These are phyloP conservation scores for Bombus ignitus DNA, from an alignment of 1,140 invertebrate species.

Conservation along the genomic window DNA sequence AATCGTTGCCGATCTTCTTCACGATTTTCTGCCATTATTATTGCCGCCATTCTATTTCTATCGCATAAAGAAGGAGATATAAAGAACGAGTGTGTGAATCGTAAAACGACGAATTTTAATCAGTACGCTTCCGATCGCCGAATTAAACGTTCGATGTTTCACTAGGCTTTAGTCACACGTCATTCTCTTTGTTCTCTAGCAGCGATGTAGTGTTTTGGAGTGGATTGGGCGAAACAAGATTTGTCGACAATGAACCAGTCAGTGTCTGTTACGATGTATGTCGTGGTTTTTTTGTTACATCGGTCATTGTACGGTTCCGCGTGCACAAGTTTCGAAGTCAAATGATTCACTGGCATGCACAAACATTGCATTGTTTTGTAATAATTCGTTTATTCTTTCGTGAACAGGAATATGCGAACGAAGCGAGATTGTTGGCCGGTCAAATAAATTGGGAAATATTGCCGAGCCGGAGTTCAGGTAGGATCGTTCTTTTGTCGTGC, in stretches of 20 bases:
- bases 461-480: background rate
- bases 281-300: background rate
- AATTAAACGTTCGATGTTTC: conserved; percentile 1
- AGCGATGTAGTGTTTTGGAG: background rate
- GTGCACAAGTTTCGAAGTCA: background rate
- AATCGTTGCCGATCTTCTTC: background rate
- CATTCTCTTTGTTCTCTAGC: conserved; percentile 24
- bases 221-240: background rate
- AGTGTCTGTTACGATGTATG: conserved; percentile 27
- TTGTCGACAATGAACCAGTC: conserved; percentile 29
- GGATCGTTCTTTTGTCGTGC: conserved; percentile 32
- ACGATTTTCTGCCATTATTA: background rate
- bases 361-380: conserved; percentile 29
- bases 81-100: background rate
- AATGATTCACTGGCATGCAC: background rate
- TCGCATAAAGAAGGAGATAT: background rate
- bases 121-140: background rate
- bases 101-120: background rate
- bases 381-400: conserved; percentile 42
- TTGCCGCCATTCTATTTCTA: background rate
- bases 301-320: background rate
- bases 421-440: background rate
- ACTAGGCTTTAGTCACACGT: conserved; percentile 16
- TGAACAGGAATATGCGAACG: conserved; percentile 5
- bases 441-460: conserved; percentile 45